A percentile compares a stretch with the other conserved stretches of the same genome.
These are phyloP conservation scores for Scaptomyza hsui DNA, from an alignment of 1,140 invertebrate species.

Conservation along the genomic window DNA sequence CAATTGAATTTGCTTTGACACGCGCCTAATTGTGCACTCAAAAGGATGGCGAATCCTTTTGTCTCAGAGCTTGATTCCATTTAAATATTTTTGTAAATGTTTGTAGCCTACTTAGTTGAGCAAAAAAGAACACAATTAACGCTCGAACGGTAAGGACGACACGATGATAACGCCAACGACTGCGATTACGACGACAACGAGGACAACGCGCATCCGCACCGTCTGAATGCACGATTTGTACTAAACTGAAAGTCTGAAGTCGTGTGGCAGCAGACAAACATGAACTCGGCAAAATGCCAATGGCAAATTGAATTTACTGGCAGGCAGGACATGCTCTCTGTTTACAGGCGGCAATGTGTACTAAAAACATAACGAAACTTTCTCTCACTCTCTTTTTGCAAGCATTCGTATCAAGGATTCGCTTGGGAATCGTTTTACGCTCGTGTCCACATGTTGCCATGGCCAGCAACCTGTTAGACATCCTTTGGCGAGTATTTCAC, in stretches of 20 bases:
- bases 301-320: slow-evolving; percentile 68
- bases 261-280: slow-evolving; percentile 8
- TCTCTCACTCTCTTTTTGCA: not conserved
- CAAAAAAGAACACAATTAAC: slow-evolving; percentile 17
- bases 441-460: slow-evolving; percentile 57
- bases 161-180: slow-evolving; percentile 21
- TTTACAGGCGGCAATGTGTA: slow-evolving; percentile 72
- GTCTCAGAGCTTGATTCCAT: not conserved
- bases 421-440: slow-evolving; percentile 4
- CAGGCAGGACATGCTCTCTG: slow-evolving; percentile 65
- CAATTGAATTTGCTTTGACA: slow-evolving; percentile 31
- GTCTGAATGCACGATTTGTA: slow-evolving; percentile 81
- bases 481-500: not conserved
- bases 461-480: slow-evolving; percentile 63
- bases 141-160: slow-evolving; percentile 25
- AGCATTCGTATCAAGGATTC: slow-evolving; percentile 12
- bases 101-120: slow-evolving; percentile 13
- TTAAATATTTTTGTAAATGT: not conserved
- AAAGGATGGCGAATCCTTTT: slow-evolving; percentile 16
- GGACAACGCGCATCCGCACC: slow-evolving; percentile 71
- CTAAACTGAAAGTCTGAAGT: slow-evolving; percentile 54
- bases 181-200: slow-evolving; percentile 39
- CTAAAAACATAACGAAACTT: slow-evolving; percentile 56
- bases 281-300: slow-evolving; percentile 42
- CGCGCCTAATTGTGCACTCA: slow-evolving; percentile 32